Evolutionary conservation across 2,797 vertebrate genomes (phyloP).

Genomic region (Tympanoctomys barrerae): DNA sequence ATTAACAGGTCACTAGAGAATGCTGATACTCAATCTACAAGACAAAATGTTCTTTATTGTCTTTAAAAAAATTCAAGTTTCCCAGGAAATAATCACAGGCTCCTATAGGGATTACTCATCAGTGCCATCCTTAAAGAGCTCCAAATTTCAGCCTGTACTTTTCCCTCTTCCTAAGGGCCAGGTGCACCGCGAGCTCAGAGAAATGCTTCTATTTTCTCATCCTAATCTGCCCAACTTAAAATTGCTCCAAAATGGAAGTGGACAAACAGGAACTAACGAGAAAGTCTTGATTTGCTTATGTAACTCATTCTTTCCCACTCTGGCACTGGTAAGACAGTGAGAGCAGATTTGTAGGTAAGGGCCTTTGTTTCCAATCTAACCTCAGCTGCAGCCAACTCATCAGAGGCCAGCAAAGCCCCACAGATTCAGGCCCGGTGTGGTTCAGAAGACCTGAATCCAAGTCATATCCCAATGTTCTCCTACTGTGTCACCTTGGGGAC

Average conservation of each 20-base stretch:
- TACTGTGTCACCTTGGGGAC: background rate
- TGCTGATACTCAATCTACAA: slow-evolving; percentile 73
- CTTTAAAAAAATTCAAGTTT: slow-evolving; percentile 75
- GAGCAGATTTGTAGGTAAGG: background rate
- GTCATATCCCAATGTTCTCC: background rate
- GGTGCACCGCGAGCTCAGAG: slow-evolving; percentile 50
- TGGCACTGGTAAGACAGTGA: background rate
- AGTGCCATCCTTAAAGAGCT: slow-evolving; percentile 64
- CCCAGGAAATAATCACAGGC: slow-evolving; percentile 55
- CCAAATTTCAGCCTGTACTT: slow-evolving; percentile 67
- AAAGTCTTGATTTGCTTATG: background rate
- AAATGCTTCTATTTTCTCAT: background rate
- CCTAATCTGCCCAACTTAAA: background rate
- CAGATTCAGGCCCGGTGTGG: background rate
- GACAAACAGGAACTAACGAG: background rate
- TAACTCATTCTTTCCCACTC: background rate
- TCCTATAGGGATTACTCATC: slow-evolving; percentile 75
- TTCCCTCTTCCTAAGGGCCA: slow-evolving; percentile 70
- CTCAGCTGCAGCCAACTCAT: background rate
- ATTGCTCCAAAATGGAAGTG: background rate
- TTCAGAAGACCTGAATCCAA: background rate
- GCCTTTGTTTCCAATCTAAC: background rate
- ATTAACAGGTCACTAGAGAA: slow-evolving; percentile 74
- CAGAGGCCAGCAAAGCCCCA: background rate
- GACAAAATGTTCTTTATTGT: slow-evolving; percentile 70